Evolutionary conservation across 2,113 vertebrate genomes (phyloP).

Genomic region (Colossoma macropomum): DNA sequence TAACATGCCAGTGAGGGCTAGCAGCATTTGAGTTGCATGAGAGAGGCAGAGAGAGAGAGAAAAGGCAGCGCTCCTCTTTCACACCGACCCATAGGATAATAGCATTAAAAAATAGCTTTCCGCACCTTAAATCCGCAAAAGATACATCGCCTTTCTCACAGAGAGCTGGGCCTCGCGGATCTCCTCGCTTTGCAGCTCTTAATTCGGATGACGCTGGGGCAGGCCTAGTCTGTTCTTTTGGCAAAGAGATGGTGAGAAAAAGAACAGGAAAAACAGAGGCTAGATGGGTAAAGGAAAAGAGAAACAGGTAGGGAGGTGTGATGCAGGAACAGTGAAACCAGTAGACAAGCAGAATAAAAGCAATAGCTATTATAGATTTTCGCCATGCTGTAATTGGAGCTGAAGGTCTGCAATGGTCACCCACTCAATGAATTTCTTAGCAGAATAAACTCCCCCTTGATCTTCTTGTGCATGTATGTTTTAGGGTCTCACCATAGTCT

Average conservation of each 20-base stretch:
- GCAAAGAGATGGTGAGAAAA: background rate
- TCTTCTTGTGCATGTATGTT: background rate
- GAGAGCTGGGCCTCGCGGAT: slow-evolving; percentile 44
- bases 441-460: background rate
- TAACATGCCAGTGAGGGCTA: slow-evolving; percentile 66
- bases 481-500: background rate
- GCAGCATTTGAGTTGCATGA: slow-evolving; percentile 59
- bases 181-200: slow-evolving; percentile 49
- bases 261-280: background rate
- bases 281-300: background rate
- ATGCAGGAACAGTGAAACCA: background rate
- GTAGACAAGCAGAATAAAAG: background rate
- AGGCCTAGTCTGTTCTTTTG: background rate
- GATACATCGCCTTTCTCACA: slow-evolving; percentile 44
- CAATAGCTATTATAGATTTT: background rate
- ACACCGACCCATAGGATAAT: slow-evolving; percentile 62
- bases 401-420: background rate
- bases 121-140: slow-evolving; percentile 57
- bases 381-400: background rate
- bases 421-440: background rate
- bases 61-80: slow-evolving; percentile 58
- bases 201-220: slow-evolving; percentile 15
- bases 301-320: background rate
- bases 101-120: slow-evolving; percentile 63
- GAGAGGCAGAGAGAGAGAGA: slow-evolving; percentile 13